Percentiles rank a stretch among this genome's conserved stretches.
Conservation (phyloP, 2,113 vertebrate species). For the Merops nubicus region DNA sequence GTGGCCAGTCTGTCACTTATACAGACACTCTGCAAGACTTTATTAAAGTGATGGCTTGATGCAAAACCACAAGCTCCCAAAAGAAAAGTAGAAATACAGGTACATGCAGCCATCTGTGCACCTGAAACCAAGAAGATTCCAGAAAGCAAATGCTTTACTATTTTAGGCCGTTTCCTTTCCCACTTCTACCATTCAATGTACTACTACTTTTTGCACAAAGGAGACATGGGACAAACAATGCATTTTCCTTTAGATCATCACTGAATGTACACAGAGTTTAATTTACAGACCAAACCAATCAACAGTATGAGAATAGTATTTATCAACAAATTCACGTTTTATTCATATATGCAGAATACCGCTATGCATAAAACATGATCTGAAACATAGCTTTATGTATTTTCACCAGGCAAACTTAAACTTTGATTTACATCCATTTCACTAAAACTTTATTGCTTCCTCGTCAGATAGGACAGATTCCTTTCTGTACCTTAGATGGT, state of each 20-base stretch:
- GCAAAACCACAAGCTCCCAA: background rate
- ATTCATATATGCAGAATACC: constrained; percentile 73
- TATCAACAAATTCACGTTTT: constrained; percentile 55
- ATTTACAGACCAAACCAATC: constrained; percentile 47
- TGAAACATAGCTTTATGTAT: constrained; percentile 46
- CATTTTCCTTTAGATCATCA: background rate
- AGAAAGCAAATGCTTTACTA: background rate
- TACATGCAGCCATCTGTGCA: background rate
- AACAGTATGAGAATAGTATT: constrained; percentile 31
- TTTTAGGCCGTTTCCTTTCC: background rate
- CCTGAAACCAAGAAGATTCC: background rate
- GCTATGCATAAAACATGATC: constrained; percentile 55
- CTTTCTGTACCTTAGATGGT: constrained; percentile 72
- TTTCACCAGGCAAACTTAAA: constrained; percentile 69
- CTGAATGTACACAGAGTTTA: background rate
- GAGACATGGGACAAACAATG: background rate
- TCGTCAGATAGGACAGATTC: constrained; percentile 69
- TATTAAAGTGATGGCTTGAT: background rate
- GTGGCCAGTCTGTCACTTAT: background rate
- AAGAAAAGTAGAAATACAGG: background rate
- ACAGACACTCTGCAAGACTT: background rate
- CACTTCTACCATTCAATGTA: background rate
- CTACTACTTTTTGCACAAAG: background rate
- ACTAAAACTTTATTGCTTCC: constrained; percentile 75
- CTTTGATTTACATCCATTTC: constrained; percentile 74